Percentiles rank a stretch among this genome's conserved stretches.
Evolutionary conservation across 2,888 invertebrate genomes (phyloP).

Genomic region (Caenorhabditis virilis): DNA sequence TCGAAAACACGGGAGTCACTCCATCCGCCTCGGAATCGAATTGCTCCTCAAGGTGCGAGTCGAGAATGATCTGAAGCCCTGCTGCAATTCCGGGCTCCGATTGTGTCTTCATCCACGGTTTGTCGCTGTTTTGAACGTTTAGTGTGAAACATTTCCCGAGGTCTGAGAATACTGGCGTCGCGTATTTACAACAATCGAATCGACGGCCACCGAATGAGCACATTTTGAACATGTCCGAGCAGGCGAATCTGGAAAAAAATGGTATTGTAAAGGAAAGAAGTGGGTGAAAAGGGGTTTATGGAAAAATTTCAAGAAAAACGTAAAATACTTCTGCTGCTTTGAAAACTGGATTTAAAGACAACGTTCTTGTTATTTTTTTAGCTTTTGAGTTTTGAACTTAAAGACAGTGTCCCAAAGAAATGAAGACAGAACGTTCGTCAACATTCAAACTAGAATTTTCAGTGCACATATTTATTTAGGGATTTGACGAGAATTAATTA

Average conservation of each 20-base stretch:
- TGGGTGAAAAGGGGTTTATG: no score
- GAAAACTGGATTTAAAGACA: no score
- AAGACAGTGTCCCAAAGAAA: no score
- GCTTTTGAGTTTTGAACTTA: no score
- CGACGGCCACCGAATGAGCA: slow-evolving; percentile 58
- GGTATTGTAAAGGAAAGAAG: no score
- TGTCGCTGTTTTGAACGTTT: slow-evolving; percentile 44
- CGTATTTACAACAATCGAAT: slow-evolving; percentile 60
- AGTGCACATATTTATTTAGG: no score
- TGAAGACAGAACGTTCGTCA: no score
- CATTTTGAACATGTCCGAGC: slow-evolving; percentile 56
- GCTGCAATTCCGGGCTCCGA: slow-evolving; percentile 58
- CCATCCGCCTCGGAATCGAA: slow-evolving; percentile 41
- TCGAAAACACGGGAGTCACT: slow-evolving; percentile 49
- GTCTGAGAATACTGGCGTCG: slow-evolving; percentile 59
- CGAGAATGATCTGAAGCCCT: slow-evolving; percentile 59
- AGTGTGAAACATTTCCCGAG: slow-evolving; percentile 63
- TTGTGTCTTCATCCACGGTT: slow-evolving; percentile 58
- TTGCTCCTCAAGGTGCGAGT: slow-evolving; percentile 61
- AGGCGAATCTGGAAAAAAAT: slow-evolving; percentile 48
- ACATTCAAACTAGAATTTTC: no score
- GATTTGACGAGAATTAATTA: no score
- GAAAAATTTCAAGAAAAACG: no score
- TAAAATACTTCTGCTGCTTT: no score
- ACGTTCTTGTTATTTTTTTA: no score